These are phyloP conservation scores for Danio jaintianensis DNA, from an alignment of 2,797 vertebrate species.

Conservation along the genomic window DNA sequence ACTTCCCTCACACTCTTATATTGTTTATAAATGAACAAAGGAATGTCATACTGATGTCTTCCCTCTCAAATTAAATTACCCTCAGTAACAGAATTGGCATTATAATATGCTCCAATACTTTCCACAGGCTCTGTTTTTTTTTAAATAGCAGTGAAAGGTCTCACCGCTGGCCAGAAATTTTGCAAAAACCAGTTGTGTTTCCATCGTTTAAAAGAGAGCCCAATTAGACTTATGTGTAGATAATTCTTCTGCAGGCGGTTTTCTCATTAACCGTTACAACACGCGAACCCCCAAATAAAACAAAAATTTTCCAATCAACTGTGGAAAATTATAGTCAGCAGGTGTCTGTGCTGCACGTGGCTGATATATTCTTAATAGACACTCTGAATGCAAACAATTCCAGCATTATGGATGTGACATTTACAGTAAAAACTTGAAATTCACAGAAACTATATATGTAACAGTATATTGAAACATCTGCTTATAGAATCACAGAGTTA, in stretches of 20 bases:
- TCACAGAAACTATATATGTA: too few relatives aligned
- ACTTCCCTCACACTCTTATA: conserved; percentile 37
- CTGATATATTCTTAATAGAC: conserved; percentile 38
- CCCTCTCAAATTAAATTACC: conserved; percentile 61
- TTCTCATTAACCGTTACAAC: conserved; percentile 58
- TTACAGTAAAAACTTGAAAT: too few relatives aligned
- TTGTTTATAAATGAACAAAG: conserved; percentile 55
- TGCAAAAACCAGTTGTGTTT: too few relatives aligned
- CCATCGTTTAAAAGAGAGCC: conserved; percentile 61
- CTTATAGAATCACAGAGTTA: too few relatives aligned
- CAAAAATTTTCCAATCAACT: conserved; percentile 51
- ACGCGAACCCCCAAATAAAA: conserved; percentile 33
- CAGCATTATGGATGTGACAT: too few relatives aligned
- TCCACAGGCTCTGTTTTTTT: conserved; percentile 52
- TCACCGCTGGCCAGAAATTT: conserved; percentile 47
- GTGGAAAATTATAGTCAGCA: conserved; percentile 47
- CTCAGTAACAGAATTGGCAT: conserved; percentile 66
- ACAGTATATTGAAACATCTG: too few relatives aligned
- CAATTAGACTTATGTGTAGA: conserved; percentile 58
- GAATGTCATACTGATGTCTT: conserved; percentile 62
- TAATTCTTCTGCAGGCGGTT: conserved; percentile 47
- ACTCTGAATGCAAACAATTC: not conserved
- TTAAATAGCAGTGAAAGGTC: conserved; percentile 39
- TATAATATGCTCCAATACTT: conserved; percentile 56
- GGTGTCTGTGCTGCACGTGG: conserved; percentile 32